Conservation (phyloP, 1,140 invertebrate genomes). For the Gonatopus flavifemur region DNA sequence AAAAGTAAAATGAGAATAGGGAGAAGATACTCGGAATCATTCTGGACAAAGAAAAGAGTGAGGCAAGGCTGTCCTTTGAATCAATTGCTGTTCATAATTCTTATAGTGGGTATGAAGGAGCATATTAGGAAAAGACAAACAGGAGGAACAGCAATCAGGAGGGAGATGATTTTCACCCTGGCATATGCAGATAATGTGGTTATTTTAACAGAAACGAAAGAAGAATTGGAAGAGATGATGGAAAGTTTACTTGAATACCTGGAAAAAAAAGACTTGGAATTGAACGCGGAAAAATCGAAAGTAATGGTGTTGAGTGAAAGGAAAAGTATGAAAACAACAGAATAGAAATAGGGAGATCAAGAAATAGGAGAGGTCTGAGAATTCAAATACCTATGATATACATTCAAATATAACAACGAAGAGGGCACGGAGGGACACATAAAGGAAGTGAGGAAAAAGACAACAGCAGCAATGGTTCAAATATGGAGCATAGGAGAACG, state of each 20-base stretch:
- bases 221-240: no score
- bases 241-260: no score
- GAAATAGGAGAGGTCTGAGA: background rate
- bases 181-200: background rate
- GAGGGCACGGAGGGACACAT: background rate
- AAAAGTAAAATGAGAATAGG: background rate
- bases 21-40: background rate
- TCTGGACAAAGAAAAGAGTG: background rate
- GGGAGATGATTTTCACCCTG: background rate
- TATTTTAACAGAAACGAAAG: no score
- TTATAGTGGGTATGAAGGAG: background rate
- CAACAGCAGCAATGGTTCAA: background rate
- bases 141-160: background rate
- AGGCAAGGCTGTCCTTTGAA: background rate
- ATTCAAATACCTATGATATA: background rate
- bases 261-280: no score
- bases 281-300: conserved; percentile 2
- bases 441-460: background rate
- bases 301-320: background rate
- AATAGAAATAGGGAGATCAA: background rate
- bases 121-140: background rate
- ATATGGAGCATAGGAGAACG: background rate
- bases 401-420: background rate
- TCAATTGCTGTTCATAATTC: background rate
- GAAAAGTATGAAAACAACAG: background rate